Evolutionary conservation across 1,140 invertebrate species (phyloP).

Genomic region (Euura lappo): DNA sequence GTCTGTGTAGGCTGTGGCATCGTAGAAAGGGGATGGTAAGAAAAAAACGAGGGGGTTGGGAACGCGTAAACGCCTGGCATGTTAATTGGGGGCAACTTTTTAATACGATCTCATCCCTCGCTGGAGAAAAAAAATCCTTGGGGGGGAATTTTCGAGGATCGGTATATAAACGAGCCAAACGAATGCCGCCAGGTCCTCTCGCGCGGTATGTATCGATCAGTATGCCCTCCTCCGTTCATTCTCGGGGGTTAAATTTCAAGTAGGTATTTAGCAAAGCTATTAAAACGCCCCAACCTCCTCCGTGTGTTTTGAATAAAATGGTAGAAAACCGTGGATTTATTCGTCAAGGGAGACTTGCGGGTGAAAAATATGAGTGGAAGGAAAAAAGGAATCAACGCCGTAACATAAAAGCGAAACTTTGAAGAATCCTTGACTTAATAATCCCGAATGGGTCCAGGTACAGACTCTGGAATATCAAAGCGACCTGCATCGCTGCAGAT

Average conservation of each 20-base stretch:
- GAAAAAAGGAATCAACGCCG: too few species aligned
- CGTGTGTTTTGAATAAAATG: too few species aligned
- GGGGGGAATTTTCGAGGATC: neutral
- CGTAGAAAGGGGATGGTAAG: too few species aligned
- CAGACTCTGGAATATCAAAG: neutral
- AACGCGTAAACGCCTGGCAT: slow-evolving; percentile 1
- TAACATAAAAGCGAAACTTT: too few species aligned
- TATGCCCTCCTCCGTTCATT: neutral
- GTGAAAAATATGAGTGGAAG: too few species aligned
- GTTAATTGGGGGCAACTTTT: neutral
- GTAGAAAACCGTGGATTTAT: too few species aligned
- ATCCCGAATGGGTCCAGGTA: too few species aligned
- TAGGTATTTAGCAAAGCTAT: too few species aligned
- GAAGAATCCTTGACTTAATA: too few species aligned
- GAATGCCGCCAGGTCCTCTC: neutral
- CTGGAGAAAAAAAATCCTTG: neutral
- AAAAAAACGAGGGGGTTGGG: neutral
- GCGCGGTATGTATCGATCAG: neutral
- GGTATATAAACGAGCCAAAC: neutral
- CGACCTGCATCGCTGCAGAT: neutral
- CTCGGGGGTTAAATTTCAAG: too few species aligned
- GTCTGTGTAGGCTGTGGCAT: neutral
- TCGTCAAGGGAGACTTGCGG: too few species aligned
- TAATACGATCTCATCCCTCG: neutral
- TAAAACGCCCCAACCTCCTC: too few species aligned